phyloP scores from a whole-genome alignment of 92 coral and sea anemone species.

The Bergia puertoricense region DNA sequence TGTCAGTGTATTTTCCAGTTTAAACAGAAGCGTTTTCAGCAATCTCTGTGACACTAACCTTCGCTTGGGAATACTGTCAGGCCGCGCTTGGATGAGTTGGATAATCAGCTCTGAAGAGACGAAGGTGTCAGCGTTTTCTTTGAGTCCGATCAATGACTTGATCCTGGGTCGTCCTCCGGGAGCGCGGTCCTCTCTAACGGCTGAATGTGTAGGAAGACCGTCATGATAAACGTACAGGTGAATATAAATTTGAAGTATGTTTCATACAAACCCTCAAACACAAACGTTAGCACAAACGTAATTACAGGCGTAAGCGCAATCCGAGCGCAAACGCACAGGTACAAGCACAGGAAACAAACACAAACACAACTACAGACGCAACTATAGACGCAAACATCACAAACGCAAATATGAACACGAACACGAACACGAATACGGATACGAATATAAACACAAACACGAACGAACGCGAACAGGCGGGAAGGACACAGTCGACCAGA shows the following conservation, averaged over 20 bases:
- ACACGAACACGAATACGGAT: background rate
- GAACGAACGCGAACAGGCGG: too few species aligned
- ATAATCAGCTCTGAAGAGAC: slow-evolving; percentile 94
- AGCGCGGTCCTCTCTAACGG: slow-evolving; percentile 98
- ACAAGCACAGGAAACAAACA: background rate
- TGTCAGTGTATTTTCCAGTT: background rate
- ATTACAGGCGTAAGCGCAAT: background rate
- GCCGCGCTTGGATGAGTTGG: slow-evolving; percentile 96
- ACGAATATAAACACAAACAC: too few species aligned
- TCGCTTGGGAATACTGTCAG: slow-evolving; percentile 88
- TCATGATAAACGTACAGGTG: background rate
- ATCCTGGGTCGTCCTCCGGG: slow-evolving; percentile 95
- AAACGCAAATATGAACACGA: background rate
- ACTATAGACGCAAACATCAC: background rate
- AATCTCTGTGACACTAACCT: slow-evolving; percentile 55
- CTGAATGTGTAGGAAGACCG: slow-evolving; percentile 36
- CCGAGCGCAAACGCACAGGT: background rate
- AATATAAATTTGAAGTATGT: background rate
- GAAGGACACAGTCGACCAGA: too few species aligned
- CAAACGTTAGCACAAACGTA: background rate
- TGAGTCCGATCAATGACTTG: slow-evolving; percentile 81
- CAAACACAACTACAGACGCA: background rate
- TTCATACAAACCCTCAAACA: background rate
- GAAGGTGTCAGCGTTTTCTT: slow-evolving; percentile 94
- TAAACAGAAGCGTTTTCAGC: background rate